Conservation (phyloP, 1,140 invertebrate species). For the Conopomorpha cramerella region DNA sequence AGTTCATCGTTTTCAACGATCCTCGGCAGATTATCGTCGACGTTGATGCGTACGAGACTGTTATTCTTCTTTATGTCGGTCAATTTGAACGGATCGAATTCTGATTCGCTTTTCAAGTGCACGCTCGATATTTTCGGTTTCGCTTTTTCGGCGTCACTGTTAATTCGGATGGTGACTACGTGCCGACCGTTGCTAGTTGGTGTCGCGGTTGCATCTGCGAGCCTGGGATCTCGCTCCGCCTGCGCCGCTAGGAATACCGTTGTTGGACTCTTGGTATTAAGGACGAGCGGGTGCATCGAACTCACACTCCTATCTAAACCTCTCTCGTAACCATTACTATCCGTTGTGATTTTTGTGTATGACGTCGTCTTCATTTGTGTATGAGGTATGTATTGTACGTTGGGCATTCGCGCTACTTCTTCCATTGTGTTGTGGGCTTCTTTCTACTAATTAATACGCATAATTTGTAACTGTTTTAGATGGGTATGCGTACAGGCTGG, state of each 20-base stretch:
- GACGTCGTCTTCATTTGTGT: conserved; percentile 36
- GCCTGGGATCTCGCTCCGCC: conserved; percentile 51
- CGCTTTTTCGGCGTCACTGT: conserved; percentile 59
- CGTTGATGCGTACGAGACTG: conserved; percentile 35
- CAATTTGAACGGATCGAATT: conserved; percentile 38
- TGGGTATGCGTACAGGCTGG: conserved; percentile 33
- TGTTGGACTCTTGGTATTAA: conserved; percentile 57
- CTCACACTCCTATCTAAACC: conserved; percentile 35
- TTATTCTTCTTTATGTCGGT: conserved; percentile 41
- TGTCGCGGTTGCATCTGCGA: conserved; percentile 34
- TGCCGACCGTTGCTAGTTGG: conserved; percentile 55
- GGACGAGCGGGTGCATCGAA: conserved; percentile 58
- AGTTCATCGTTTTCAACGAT: conserved; percentile 39
- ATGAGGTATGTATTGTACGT: conserved; percentile 37
- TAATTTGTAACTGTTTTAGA: conserved; percentile 41
- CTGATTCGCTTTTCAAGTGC: conserved; percentile 44
- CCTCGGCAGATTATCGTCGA: conserved; percentile 36
- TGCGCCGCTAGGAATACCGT: conserved; percentile 67
- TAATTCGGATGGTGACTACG: conserved; percentile 72
- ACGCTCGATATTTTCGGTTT: conserved; percentile 54
- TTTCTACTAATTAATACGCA: conserved; percentile 35
- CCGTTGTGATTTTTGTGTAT: conserved; percentile 43
- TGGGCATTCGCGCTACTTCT: conserved; percentile 37
- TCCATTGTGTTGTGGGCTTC: conserved; percentile 29
- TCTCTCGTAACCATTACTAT: conserved; percentile 31